Percentiles rank a stretch among this genome's conserved stretches.
These are phyloP conservation scores for Triplophysa siluroides DNA, from an alignment of 2,113 vertebrate genomes.

Conservation along the genomic window DNA sequence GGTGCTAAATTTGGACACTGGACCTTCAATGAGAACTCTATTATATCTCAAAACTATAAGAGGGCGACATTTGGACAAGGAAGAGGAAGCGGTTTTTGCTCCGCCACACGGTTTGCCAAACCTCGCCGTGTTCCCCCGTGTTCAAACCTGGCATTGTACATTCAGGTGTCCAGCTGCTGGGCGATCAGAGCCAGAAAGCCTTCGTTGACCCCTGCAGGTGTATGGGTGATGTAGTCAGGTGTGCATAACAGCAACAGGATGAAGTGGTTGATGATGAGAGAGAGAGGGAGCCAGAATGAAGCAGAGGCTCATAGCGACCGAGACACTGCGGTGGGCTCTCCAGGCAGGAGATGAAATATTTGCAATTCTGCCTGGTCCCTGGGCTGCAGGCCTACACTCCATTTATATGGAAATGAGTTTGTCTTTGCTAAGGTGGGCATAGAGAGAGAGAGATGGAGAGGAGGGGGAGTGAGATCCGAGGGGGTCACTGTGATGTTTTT, in stretches of 20 bases:
- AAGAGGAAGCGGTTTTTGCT: constrained; percentile 15
- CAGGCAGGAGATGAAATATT: constrained; percentile 77
- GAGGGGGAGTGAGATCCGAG: constrained; percentile 42
- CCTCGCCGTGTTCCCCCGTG: background rate
- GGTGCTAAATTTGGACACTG: no score
- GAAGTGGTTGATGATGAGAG: constrained; percentile 49
- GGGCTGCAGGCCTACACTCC: constrained; percentile 74
- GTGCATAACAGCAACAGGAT: constrained; percentile 40
- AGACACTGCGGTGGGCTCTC: constrained; percentile 68
- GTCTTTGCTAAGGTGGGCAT: constrained; percentile 63
- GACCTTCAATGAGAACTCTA: no score
- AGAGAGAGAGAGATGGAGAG: constrained; percentile 45
- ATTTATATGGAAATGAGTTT: constrained; percentile 84
- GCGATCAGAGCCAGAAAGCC: constrained; percentile 42
- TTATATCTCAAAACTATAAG: no score
- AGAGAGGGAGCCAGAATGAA: constrained; percentile 21
- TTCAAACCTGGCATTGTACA: constrained; percentile 21
- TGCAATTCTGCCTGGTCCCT: constrained; percentile 76
- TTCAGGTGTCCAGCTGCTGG: constrained; percentile 35
- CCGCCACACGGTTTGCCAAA: constrained; percentile 35
- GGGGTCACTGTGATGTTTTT: background rate
- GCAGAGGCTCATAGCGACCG: constrained; percentile 46
- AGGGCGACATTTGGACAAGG: background rate
- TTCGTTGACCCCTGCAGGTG: constrained; percentile 42
- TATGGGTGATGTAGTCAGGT: constrained; percentile 48